A percentile compares a stretch with the other conserved stretches of the same genome.
These are phyloP conservation scores for Caenorhabditis remanei DNA, from an alignment of 1,140 invertebrate genomes.

Conservation along the genomic window DNA sequence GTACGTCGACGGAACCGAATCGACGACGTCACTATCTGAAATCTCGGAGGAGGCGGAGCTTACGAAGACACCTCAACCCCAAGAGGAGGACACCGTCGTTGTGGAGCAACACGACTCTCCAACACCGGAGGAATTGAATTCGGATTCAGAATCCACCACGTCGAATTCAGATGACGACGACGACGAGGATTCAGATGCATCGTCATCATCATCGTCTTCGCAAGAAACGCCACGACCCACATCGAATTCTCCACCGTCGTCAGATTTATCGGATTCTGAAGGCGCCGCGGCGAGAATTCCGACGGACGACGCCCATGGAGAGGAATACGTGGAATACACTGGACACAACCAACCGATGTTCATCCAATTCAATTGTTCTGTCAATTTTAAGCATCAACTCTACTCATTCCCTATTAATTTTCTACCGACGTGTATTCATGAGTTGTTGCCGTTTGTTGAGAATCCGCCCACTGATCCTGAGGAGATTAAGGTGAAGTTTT, in stretches of 20 bases:
- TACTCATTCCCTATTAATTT: constrained; percentile 4
- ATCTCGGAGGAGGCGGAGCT: background rate
- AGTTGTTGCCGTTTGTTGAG: background rate
- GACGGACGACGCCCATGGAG: background rate
- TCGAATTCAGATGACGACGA: constrained; percentile 12
- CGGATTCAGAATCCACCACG: background rate
- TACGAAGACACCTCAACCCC: too few relatives aligned
- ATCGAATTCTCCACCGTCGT: too few relatives aligned
- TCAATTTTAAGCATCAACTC: background rate
- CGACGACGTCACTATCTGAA: background rate
- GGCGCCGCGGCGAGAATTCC: background rate
- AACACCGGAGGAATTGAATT: background rate
- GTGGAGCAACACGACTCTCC: too few relatives aligned
- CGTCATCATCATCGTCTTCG: too few relatives aligned
- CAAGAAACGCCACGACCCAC: too few relatives aligned
- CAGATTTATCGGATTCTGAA: background rate
- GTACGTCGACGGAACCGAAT: background rate
- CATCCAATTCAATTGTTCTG: constrained; percentile 35
- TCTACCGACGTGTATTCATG: constrained; percentile 24
- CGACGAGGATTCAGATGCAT: background rate
- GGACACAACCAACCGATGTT: constrained; percentile 16
- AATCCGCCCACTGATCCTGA: background rate
- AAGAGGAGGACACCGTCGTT: too few relatives aligned
- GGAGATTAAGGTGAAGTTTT: too few relatives aligned
- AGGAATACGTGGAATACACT: constrained; percentile 6